Conservation (phyloP, 2,888 invertebrate genomes). For the Philonicus albiceps region DNA sequence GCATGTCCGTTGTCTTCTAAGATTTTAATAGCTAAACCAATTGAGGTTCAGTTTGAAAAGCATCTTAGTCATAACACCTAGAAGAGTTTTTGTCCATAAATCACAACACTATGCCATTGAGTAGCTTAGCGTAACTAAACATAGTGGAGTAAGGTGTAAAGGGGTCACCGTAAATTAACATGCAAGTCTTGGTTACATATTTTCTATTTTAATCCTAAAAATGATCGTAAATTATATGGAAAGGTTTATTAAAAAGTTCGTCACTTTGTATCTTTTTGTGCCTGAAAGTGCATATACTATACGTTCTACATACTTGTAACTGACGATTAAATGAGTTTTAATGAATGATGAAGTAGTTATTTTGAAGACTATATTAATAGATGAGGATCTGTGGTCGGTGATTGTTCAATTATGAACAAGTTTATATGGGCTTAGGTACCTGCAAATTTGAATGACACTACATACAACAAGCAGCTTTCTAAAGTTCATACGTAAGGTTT, state of each 20-base stretch:
- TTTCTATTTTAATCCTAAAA: neutral
- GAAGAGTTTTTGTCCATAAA: neutral
- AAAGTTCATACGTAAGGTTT: too few relatives aligned
- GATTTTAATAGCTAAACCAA: neutral
- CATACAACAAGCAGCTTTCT: too few relatives aligned
- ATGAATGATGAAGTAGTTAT: too few relatives aligned
- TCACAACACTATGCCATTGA: neutral
- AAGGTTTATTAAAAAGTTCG: neutral
- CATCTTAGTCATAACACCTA: neutral
- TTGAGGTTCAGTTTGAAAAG: neutral
- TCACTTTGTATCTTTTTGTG: neutral
- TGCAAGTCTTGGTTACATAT: neutral
- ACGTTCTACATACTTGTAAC: too few relatives aligned
- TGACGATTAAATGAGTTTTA: too few relatives aligned
- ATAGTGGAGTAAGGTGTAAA: too few relatives aligned
- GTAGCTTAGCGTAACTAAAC: neutral
- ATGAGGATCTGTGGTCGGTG: too few relatives aligned
- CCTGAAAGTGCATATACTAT: neutral
- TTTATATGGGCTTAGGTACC: too few relatives aligned
- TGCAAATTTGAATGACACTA: too few relatives aligned
- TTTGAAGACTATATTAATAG: too few relatives aligned
- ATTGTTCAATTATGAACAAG: too few relatives aligned
- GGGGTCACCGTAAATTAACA: neutral
- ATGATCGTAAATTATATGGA: neutral
- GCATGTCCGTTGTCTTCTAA: neutral